These are phyloP conservation scores for Stylophora pistillata DNA, from an alignment of 64 coral and sea anemone genomes.

Conservation along the genomic window DNA sequence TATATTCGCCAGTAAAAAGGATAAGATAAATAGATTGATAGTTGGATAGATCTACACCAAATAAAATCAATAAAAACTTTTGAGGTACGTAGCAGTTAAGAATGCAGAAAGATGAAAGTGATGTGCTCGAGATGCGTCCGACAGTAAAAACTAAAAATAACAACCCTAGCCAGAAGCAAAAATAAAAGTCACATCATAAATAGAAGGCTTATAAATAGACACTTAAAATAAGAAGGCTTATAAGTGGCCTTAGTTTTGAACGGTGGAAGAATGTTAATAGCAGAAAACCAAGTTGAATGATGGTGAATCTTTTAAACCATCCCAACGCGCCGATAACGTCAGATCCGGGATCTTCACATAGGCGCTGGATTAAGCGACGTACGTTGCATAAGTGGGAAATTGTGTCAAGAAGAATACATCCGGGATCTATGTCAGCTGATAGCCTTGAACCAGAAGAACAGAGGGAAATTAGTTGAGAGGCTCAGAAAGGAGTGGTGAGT, in stretches of 20 bases:
- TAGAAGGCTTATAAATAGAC: slow-evolving; percentile 35
- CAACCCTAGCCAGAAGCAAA: background rate
- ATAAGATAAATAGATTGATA: no score
- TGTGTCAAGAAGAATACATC: background rate
- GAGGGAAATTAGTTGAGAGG: slow-evolving; percentile 2
- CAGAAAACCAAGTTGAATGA: background rate
- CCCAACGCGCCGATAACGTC: no score
- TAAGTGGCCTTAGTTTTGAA: background rate
- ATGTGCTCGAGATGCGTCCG: background rate
- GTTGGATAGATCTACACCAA: background rate
- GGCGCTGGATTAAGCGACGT: background rate
- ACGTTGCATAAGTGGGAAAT: background rate
- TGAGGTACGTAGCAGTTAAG: background rate
- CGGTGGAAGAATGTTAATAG: background rate
- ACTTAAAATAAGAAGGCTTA: background rate
- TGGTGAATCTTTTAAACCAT: background rate
- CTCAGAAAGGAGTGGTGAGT: background rate
- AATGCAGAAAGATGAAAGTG: background rate
- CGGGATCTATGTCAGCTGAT: slow-evolving; percentile 57
- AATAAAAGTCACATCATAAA: slow-evolving; percentile 4
- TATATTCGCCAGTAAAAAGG: no score
- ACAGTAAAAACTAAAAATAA: background rate
- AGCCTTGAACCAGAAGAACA: slow-evolving; percentile 51
- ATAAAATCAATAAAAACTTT: background rate
- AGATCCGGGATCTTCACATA: background rate